These are phyloP conservation scores for Calliopsis andreniformis DNA, from an alignment of 1,140 invertebrate species.

Conservation along the genomic window DNA sequence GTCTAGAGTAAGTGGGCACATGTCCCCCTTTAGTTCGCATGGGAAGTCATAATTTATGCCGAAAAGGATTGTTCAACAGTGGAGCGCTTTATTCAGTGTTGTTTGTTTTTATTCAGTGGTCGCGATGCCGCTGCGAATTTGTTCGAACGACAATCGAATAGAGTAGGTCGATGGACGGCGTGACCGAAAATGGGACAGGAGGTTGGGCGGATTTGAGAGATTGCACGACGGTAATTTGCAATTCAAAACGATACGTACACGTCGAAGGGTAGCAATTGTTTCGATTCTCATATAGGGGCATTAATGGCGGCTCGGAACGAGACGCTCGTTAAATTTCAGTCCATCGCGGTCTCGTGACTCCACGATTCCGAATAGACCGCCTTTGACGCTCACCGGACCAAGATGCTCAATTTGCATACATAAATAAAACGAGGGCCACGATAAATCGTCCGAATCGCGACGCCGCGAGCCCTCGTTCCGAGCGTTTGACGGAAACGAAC, in stretches of 20 bases:
- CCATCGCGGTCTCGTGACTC: background rate
- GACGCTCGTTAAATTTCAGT: constrained; percentile 17
- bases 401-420: constrained; percentile 5
- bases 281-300: constrained; percentile 23
- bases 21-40: no score
- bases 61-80: no score
- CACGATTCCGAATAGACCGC: background rate
- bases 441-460: background rate
- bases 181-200: constrained; percentile 1
- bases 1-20: no score
- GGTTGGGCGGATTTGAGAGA: constrained; percentile 27
- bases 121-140: constrained; percentile 4
- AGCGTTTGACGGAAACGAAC: background rate
- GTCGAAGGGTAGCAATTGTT: constrained; percentile 23
- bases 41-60: no score
- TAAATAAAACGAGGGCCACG: background rate
- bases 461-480: background rate
- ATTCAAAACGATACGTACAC: constrained; percentile 28
- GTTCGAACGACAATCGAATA: constrained; percentile 4
- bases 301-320: background rate
- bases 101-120: no score
- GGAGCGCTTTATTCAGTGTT: no score
- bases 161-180: constrained; percentile 2
- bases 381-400: background rate
- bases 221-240: constrained; percentile 24